A percentile compares a stretch with the other conserved stretches of the same genome.
These are phyloP conservation scores for Lycaon pictus DNA, from an alignment of 2,113 vertebrate species.

Conservation along the genomic window DNA sequence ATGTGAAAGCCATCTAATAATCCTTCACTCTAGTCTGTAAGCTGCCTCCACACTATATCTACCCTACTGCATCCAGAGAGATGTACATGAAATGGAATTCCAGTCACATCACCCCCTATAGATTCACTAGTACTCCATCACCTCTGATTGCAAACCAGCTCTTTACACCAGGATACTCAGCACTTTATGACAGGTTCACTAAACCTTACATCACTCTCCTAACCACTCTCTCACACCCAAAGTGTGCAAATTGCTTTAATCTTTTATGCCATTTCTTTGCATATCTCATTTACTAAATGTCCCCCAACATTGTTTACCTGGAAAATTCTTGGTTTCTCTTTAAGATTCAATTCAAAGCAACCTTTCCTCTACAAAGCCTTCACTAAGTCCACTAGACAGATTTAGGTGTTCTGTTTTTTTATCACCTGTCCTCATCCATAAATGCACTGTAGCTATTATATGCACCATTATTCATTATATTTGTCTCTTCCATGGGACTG, in stretches of 20 bases:
- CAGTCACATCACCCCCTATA: background rate
- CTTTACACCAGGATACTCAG: background rate
- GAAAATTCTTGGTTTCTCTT: background rate
- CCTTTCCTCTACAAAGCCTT: background rate
- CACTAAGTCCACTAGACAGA: background rate
- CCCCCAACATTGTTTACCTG: background rate
- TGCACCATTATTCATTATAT: background rate
- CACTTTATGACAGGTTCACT: background rate
- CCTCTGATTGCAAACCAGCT: background rate
- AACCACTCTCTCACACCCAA: background rate
- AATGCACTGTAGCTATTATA: background rate
- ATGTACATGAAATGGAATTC: background rate
- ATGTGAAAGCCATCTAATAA: constrained; percentile 9
- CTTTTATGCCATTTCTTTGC: background rate
- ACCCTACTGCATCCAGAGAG: background rate
- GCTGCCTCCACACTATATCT: background rate
- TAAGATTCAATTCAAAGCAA: constrained; percentile 47
- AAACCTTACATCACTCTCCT: background rate
- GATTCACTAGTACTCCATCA: background rate
- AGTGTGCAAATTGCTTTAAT: background rate
- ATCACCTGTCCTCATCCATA: background rate
- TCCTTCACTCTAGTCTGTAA: background rate
- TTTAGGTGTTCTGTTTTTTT: background rate
- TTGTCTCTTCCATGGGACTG: background rate
- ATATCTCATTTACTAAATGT: constrained; percentile 32